Base-by-base conservation (phyloP, 2,113 vertebrate species). In the Platysteira castanea region DNA sequence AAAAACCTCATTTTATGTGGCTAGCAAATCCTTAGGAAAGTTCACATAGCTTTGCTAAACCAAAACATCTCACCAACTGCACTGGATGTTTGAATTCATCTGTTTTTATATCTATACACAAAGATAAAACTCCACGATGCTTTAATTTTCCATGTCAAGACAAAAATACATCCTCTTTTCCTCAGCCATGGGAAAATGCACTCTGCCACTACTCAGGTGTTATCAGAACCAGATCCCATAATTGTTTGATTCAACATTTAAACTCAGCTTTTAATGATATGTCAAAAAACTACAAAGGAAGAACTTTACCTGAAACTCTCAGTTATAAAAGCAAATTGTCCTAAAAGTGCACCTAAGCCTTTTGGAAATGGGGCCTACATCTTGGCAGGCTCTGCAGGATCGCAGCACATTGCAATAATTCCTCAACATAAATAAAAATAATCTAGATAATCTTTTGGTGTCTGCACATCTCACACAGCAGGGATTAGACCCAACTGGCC, bases 401-500 rank as follows among this genome's bases (percentile, higher is more conserved):
- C 78, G 13, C 39, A 67, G 54, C 22, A 59, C 24, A 30, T 60
- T 47, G 44, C 17, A 39, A 35, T 37, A 49, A 11, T 14, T 86
- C 71, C n/a, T 71, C 39, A 78, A n/a, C 3, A 59, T 46, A 85
- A 87, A 93, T 35, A 87, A 91, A 91, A 93, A 84, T 23, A 71
- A 65, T 73, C n/a, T 33, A 56, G 71, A 71, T 65, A 0, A 37
- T 75, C 78, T 74, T 75, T 42, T 65, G 7, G 12, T 86, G 26
- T 74, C 75, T 76, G 35, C 54, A 71, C 35, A 74, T 91, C 59
- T 70, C 59, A 31, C 84, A 70, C 75, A 77, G 63, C 31, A 90
- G 33, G 50, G 35, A 80, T 70, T 68, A 84, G 93, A 86, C 44
- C 33, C 2, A 0, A 23, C 18, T 81, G 56, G n/a, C 44, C 26